Evolutionary conservation across 2,797 vertebrate species (phyloP).

Genomic region (Sylvia borin): DNA sequence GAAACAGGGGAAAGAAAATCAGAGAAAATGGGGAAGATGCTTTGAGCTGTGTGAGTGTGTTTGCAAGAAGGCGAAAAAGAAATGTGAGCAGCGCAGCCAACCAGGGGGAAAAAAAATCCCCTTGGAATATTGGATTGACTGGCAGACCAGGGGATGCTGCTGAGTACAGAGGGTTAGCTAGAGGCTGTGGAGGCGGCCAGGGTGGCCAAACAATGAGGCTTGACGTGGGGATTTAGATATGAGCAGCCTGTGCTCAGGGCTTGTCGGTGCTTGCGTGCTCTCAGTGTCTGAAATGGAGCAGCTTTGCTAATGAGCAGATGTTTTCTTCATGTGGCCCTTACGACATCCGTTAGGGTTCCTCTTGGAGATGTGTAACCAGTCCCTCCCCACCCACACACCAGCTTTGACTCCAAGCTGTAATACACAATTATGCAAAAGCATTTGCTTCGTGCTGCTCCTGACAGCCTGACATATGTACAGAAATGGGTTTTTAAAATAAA

Average conservation of each 20-base stretch:
- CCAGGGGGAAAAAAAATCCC: fast-evolving
- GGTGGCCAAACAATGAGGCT: fast-evolving
- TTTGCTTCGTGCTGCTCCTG: background rate
- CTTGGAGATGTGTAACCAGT: background rate
- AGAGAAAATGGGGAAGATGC: background rate
- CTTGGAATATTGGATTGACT: fast-evolving
- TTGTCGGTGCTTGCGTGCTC: constrained; percentile 21
- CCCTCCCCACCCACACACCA: constrained; percentile 11
- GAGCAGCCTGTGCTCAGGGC: background rate
- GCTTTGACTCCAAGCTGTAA: background rate
- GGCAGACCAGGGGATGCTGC: background rate
- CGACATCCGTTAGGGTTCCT: constrained; percentile 7
- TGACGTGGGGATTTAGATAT: fast-evolving
- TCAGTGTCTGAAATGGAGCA: background rate
- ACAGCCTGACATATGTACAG: background rate
- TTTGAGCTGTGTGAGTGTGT: background rate
- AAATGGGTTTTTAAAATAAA: background rate
- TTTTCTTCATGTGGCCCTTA: constrained; percentile 22
- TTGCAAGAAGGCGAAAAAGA: background rate
- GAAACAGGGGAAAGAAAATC: background rate
- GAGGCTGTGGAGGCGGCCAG: background rate
- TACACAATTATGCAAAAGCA: background rate
- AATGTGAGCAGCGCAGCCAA: fast-evolving
- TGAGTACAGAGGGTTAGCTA: fast-evolving
- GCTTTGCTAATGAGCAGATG: constrained; percentile 25